Base-by-base conservation (phyloP, 2,113 vertebrate species). In the Salvelinus sp. region DNA sequence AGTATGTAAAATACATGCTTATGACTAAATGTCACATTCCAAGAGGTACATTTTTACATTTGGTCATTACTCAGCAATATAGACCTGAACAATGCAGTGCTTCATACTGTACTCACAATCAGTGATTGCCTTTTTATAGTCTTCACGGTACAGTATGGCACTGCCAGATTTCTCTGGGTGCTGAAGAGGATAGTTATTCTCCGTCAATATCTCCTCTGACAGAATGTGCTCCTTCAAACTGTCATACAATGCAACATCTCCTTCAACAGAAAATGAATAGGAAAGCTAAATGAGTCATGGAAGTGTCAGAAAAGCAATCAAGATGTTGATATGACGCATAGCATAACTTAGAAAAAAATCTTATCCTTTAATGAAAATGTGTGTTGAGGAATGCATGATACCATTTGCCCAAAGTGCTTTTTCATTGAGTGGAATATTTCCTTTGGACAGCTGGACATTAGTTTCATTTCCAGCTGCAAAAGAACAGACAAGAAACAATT, bases 211-310 rank as follows among this genome's bases (percentile, higher is more conserved):
- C 23, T 93, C 91, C 50, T 94, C 90, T 10, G 87, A 92, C 83
- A 96, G 77, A 82, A 95, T 9, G 48, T 95, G 93, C 18, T 90
- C 85, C 86, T 92, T 93, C 57, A 96, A 50, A 70, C 86, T 82
- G 71, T 88, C 88, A 80, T 94, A 95, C 1, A 97, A 83, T 7
- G 47, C 22, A 23, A 2, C 0, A 57, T 88, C 93, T 76, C 85
- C 92, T 90, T 90, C 22, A 54, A 23, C 65, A 83, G 67, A 78
- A 80, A 77, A 33, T 0, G 0, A 70, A 60, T 54, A 16, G 22
- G 14, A 20, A 22, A 62, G 66, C 27, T 62, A 77, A 72, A 30
- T 23, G 30, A 47, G 18, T 50, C n/a, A 68, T 57, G 65, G 66
- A 27, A 69, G 3, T 28, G 23, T 66, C 22, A 60, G 58, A 65